Evolutionary conservation across 2,888 invertebrate species (phyloP), one percentile per base, ranked within the genome.

Genomic region (Ophraella communa): DNA sequence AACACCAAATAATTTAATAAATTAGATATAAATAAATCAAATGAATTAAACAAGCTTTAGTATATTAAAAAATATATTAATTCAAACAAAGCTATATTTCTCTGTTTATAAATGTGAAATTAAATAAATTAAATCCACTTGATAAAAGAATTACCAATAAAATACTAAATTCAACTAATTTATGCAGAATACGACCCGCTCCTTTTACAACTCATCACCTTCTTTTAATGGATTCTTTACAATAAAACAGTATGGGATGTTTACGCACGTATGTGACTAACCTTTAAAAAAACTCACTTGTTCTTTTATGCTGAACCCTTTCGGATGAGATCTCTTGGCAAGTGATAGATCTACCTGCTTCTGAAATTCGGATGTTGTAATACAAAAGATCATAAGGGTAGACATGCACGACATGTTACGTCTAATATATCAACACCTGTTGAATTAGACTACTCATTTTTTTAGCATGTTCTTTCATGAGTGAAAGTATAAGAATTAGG

Each of bases 301-400:
- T 58, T 60, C 49, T 44, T 44, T 58, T 47, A 45, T 44, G 17
- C 44, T 23, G 23, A 61, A 62, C 65, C 65, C 65, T 62, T 65
- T 47, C 45, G 57, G 58, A 53, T 47, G 39, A 51, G 61, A 65
- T 65, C 56, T 65, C 62, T 62, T 44, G 52, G 39, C 52, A 53
- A 51, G 64, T 58, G 54, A 60, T 64, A 62, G 57, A 27, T n/a
- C 56, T 66, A 68, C 68, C 68, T 68, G 68, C 56, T 57, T 49
- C 17, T 27, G 24, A 51, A 44, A 27, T 27, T 49, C 51, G 68
- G 68, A 68, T 65, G 65, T 65, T 64, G 67, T 49, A 60, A 20
- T 57, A 49, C 51, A 47, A 42, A 58, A 64, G 62, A 52, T 54
- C 23, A 14, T 17, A 39, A 55, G 45, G 62, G 62, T 47, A 27